These are phyloP conservation scores for Aleadryas rufinucha DNA, from an alignment of 2,113 vertebrate species.

Conservation along the genomic window DNA sequence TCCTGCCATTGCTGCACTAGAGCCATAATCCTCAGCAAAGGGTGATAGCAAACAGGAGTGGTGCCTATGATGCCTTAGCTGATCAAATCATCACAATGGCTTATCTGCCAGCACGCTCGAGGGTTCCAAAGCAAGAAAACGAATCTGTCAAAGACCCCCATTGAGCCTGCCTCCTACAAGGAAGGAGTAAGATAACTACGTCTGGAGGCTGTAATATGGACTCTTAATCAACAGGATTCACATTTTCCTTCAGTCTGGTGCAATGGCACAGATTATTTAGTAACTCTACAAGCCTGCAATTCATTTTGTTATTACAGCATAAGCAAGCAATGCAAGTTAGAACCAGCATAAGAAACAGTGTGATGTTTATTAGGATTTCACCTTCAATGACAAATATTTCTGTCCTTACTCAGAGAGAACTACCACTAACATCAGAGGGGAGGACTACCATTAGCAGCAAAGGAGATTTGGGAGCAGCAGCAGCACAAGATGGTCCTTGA, in stretches of 20 bases:
- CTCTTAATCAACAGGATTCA: background rate
- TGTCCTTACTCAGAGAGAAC: background rate
- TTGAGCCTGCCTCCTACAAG: background rate
- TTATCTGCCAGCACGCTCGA: background rate
- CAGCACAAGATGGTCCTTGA: background rate
- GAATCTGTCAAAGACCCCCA: background rate
- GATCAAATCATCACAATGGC: background rate
- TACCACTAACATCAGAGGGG: background rate
- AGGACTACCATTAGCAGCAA: background rate
- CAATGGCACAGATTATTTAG: background rate
- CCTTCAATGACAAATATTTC: background rate
- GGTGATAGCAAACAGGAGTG: background rate
- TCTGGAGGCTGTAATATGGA: background rate
- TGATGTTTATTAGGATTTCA: conserved; percentile 11
- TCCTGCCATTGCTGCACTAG: background rate
- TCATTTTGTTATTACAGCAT: conserved; percentile 5
- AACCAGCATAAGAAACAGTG: background rate
- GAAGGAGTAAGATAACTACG: background rate
- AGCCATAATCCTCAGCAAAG: background rate
- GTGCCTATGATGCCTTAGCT: background rate
- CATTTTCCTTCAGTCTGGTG: background rate
- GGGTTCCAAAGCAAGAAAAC: background rate
- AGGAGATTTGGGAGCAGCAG: background rate
- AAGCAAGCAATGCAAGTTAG: background rate
- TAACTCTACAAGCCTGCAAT: background rate